Evolutionary conservation across 1,140 invertebrate genomes (phyloP).

Genomic region (Lysiphlebus fabarum): DNA sequence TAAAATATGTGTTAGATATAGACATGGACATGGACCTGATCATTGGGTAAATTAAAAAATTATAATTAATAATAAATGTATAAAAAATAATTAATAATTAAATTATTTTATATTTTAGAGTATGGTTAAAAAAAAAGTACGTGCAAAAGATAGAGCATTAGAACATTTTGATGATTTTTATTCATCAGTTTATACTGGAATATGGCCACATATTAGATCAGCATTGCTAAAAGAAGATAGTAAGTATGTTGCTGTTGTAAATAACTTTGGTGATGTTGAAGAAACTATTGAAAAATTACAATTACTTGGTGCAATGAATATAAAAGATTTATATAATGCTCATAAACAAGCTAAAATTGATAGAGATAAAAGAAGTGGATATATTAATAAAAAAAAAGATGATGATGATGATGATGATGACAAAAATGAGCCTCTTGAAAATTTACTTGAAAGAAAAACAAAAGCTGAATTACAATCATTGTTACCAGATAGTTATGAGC

Average conservation of each 20-base stretch:
- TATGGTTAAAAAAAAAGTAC: slow-evolving; percentile 53
- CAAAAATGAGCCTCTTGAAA: neutral
- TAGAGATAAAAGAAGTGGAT: slow-evolving; percentile 33
- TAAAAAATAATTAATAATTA: too few species aligned
- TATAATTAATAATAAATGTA: too few species aligned
- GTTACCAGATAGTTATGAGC: slow-evolving; percentile 24
- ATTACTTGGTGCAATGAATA: slow-evolving; percentile 55
- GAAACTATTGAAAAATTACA: slow-evolving; percentile 60
- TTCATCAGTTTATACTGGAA: slow-evolving; percentile 71
- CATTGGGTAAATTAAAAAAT: slow-evolving; percentile 49
- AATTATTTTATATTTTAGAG: slow-evolving; percentile 35
- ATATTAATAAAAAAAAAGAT: slow-evolving; percentile 21
- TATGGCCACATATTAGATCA: slow-evolving; percentile 80
- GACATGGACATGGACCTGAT: slow-evolving; percentile 31
- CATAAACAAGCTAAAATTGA: slow-evolving; percentile 35
- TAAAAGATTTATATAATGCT: slow-evolving; percentile 39
- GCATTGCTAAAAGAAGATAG: slow-evolving; percentile 71
- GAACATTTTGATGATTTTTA: slow-evolving; percentile 95
- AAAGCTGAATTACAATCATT: slow-evolving; percentile 23
- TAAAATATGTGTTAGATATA: slow-evolving; percentile 18
- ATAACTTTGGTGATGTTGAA: slow-evolving; percentile 75
- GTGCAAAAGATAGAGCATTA: slow-evolving; percentile 66
- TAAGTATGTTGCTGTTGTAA: slow-evolving; percentile 88
- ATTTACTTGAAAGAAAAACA: slow-evolving; percentile 20
- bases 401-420: slow-evolving; percentile 23